phyloP scores from a whole-genome alignment of 2,888 invertebrate genomes.

The Pyrocoelia pectoralis region DNA sequence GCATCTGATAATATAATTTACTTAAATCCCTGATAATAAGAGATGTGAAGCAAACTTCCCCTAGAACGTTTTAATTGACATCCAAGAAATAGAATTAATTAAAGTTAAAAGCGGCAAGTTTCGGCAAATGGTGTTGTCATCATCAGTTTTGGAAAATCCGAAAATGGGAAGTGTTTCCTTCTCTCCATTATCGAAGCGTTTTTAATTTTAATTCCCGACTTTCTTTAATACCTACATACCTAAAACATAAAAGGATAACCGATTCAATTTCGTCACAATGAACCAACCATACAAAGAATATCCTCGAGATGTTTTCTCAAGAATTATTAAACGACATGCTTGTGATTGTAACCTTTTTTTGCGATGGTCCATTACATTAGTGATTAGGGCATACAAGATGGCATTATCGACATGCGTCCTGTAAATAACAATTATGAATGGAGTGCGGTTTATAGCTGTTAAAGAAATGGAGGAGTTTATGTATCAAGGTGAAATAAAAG shows the following conservation, averaged over 20 bases:
- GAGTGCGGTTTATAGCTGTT: constrained; percentile 57
- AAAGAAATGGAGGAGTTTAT: constrained; percentile 61
- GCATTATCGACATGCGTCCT: constrained; percentile 62
- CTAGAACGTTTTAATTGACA: no score
- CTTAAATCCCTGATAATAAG: no score
- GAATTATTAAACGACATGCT: constrained; percentile 58
- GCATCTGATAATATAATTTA: no score
- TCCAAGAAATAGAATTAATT: no score
- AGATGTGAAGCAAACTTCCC: no score
- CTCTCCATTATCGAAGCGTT: neutral
- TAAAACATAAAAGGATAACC: neutral
- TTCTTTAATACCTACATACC: neutral
- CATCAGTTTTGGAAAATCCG: neutral
- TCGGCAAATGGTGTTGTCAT: no score
- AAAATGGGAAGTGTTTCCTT: neutral
- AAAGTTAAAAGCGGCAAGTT: no score
- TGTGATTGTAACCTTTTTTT: constrained; percentile 62
- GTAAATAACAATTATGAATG: constrained; percentile 60
- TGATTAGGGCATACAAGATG: constrained; percentile 62
- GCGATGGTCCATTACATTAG: constrained; percentile 61
- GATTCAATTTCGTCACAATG: constrained; percentile 34
- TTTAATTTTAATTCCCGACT: neutral
- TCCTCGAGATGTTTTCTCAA: constrained; percentile 60
- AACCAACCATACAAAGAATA: constrained; percentile 62
- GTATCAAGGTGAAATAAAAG: constrained; percentile 63